Evolutionary conservation across 2,888 invertebrate species (phyloP), one percentile per base, ranked within the genome.

Genomic region (Cyaniris semiargus): DNA sequence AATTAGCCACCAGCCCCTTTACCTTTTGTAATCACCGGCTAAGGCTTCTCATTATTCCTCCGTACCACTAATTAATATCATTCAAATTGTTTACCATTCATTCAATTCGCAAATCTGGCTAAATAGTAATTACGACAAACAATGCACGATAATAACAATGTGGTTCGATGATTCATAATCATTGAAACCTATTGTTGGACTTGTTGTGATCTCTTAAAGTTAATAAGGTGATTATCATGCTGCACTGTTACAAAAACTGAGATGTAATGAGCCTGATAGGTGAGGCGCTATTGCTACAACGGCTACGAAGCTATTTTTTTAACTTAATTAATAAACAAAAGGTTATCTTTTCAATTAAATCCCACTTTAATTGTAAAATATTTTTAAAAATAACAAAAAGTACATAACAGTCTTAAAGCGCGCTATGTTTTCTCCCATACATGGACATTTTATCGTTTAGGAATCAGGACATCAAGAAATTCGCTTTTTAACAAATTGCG

Each of bases 1-100:
- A 94, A 94, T 94, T 94, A 94, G 92, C 89, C 91, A 86, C 89
- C 87, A 88, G 84, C 85, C 87, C 88, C 89, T 87, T 86, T 86
- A 89, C 90, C 91, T 90, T 90, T 90, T 87, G 88, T 90, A 88
- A 90, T 87, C 79, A 88, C 88, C 87, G 90, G 88, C 90, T 90
- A 89, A 87, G 89, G 87, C 86, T 87, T 88, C 90, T 89, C 87
- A 89, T 90, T 89, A 91, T 89, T 86, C 70, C 76, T 76, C 76
- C 76, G 77, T 77, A 48, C 66, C 76, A 48, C 72, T 77, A 58
- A 72, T 72, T 71, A 72, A 58, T 74, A 48, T 74, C 44, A 74
- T 18, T 74, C 74, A 44, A 48, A 74, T 74, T 48, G 74, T 44
- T 74, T 27, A 74, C 21, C n/a, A 72, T 53, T 48, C 23, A 53